These are phyloP conservation scores for Cynaeus angustus DNA, from an alignment of 2,888 invertebrate species.

Conservation along the genomic window DNA sequence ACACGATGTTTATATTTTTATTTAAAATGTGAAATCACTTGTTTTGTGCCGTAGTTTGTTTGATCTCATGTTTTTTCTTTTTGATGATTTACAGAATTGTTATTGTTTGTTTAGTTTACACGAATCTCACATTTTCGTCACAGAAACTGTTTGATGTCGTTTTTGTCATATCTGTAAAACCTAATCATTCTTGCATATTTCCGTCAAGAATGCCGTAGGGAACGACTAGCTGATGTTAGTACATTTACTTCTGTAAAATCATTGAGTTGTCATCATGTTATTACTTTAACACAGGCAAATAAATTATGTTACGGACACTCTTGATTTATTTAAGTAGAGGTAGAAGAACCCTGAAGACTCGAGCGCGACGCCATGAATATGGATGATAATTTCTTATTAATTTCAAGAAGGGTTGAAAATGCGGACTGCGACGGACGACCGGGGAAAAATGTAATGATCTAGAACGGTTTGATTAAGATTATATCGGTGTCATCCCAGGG, in stretches of 20 bases:
- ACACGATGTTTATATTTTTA: constrained; percentile 38
- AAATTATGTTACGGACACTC: constrained; percentile 52
- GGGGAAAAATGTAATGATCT: constrained; percentile 2
- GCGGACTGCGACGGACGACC: neutral
- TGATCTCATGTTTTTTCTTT: constrained; percentile 53
- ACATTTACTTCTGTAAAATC: constrained; percentile 48
- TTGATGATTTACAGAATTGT: constrained; percentile 47
- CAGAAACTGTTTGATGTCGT: constrained; percentile 53
- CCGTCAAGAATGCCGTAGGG: constrained; percentile 48
- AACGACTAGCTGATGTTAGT: constrained; percentile 35
- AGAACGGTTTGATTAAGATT: constrained; percentile 28
- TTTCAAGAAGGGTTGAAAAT: constrained; percentile 8
- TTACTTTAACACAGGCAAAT: constrained; percentile 54
- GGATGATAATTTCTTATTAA: constrained; percentile 24
- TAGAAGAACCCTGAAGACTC: neutral
- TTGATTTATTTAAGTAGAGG: constrained; percentile 25
- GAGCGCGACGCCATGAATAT: constrained; percentile 1
- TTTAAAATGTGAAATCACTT: constrained; percentile 39
- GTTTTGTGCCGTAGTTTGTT: constrained; percentile 55
- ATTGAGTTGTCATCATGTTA: constrained; percentile 48
- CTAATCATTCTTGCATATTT: constrained; percentile 50
- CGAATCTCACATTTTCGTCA: constrained; percentile 51
- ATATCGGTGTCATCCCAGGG: constrained; percentile 1
- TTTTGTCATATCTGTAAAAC: constrained; percentile 37
- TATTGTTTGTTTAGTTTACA: constrained; percentile 47